phyloP scores from a whole-genome alignment of 1,140 invertebrate genomes.

The Araneus ventricosus region DNA sequence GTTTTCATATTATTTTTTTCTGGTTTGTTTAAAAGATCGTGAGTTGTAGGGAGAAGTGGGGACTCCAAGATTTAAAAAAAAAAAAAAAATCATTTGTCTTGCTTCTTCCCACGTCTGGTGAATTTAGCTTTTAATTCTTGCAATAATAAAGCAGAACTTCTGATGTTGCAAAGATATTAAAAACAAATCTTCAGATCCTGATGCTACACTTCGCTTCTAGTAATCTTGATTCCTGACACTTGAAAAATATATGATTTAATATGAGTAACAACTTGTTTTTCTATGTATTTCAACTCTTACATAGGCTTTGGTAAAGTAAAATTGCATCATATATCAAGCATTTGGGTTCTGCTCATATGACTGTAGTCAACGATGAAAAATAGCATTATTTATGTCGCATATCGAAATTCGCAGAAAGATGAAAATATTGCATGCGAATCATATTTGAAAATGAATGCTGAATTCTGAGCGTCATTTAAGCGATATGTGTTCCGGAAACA shows the following conservation, averaged over 20 bases:
- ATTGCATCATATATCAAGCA: slow-evolving; percentile 10
- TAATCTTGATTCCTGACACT: not conserved
- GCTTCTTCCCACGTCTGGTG: too few relatives aligned
- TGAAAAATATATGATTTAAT: slow-evolving; percentile 12
- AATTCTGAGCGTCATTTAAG: not conserved
- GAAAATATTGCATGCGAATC: not conserved
- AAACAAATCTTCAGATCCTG: too few relatives aligned
- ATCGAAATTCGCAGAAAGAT: not conserved
- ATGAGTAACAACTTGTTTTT: not conserved
- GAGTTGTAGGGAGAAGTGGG: too few relatives aligned
- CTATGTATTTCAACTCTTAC: not conserved
- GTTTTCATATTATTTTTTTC: too few relatives aligned
- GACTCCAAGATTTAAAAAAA: too few relatives aligned
- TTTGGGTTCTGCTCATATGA: not conserved
- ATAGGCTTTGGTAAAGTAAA: not conserved
- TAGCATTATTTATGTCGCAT: not conserved
- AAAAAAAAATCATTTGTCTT: too few relatives aligned
- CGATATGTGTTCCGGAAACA: not conserved
- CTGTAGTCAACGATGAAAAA: not conserved
- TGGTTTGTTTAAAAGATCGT: too few relatives aligned
- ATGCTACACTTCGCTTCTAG: too few relatives aligned
- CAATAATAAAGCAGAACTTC: too few relatives aligned
- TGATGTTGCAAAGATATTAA: not conserved
- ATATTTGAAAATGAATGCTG: not conserved
- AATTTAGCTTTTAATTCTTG: not conserved